phyloP scores from a whole-genome alignment of 2,797 vertebrate species.

The Rhadinocentrus ornatus region DNA sequence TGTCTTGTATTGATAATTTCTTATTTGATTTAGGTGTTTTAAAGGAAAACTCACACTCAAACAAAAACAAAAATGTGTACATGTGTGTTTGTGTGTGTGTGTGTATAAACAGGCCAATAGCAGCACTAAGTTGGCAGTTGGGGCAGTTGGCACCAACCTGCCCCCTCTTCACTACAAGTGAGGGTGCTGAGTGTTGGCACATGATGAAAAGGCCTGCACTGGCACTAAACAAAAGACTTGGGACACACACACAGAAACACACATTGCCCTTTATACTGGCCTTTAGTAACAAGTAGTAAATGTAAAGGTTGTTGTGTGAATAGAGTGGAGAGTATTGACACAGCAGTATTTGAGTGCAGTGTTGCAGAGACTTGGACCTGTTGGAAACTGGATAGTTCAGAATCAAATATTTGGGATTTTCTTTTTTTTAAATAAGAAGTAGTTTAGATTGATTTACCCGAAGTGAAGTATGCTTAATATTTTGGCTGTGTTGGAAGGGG shows the following conservation, averaged over 20 bases:
- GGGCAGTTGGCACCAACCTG: constrained; percentile 69
- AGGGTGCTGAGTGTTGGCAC: constrained; percentile 75
- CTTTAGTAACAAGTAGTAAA: constrained; percentile 21
- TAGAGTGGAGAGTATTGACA: constrained; percentile 17
- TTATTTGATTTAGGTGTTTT: too few species aligned
- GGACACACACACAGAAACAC: constrained; percentile 35
- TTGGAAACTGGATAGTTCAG: neutral
- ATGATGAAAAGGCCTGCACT: constrained; percentile 74
- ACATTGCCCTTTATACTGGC: constrained; percentile 26
- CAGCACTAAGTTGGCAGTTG: constrained; percentile 63
- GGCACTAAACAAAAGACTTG: constrained; percentile 63
- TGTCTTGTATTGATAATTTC: too few species aligned
- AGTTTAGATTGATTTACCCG: constrained; percentile 17
- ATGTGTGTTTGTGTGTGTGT: constrained; percentile 23
- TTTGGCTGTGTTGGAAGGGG: constrained; percentile 32
- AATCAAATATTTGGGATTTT: constrained; percentile 7
- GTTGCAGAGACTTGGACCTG: constrained; percentile 8
- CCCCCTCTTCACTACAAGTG: constrained; percentile 77
- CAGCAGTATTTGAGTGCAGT: constrained; percentile 22
- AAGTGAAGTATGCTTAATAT: constrained; percentile 30
- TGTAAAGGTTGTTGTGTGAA: constrained; percentile 35
- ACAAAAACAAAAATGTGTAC: constrained; percentile 4
- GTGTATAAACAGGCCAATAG: constrained; percentile 41
- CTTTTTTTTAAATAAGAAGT: neutral
- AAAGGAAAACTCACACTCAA: too few species aligned